Evolutionary conservation across 2,113 vertebrate genomes (phyloP).

Genomic region (Phalacrocorax pelagicus): DNA sequence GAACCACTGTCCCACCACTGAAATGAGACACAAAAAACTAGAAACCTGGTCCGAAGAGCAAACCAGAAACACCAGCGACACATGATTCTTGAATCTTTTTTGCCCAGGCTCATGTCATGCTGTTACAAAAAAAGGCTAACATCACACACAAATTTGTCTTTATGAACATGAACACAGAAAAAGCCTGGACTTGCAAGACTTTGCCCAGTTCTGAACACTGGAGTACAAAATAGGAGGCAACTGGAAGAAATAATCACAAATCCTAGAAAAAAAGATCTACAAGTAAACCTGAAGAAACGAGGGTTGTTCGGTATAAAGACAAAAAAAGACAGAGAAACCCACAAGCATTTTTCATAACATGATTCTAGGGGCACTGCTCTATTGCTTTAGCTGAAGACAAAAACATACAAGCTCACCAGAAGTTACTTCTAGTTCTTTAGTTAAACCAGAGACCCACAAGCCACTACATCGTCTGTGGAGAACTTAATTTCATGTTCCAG

Average conservation of each 20-base stretch:
- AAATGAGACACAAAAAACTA: background rate
- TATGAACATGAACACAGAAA: background rate
- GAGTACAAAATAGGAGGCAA: background rate
- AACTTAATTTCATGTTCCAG: background rate
- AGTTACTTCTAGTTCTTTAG: background rate
- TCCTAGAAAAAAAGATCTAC: background rate
- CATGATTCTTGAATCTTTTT: background rate
- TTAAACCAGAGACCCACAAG: background rate
- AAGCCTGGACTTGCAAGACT: background rate
- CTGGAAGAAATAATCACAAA: background rate
- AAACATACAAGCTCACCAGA: background rate
- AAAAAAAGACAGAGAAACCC: background rate
- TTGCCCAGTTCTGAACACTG: background rate
- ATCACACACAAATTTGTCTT: background rate
- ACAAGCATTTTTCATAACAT: background rate
- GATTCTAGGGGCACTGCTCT: background rate
- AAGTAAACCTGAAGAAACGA: background rate
- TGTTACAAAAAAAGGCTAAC: background rate
- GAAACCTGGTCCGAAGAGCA: background rate
- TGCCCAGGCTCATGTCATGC: background rate
- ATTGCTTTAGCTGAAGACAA: background rate
- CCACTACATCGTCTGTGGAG: background rate
- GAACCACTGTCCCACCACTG: background rate
- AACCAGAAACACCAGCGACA: background rate
- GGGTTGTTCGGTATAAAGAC: background rate